These are phyloP conservation scores for Brachyhypopomus occidentalis DNA, from an alignment of 2,113 vertebrate genomes.

Conservation along the genomic window DNA sequence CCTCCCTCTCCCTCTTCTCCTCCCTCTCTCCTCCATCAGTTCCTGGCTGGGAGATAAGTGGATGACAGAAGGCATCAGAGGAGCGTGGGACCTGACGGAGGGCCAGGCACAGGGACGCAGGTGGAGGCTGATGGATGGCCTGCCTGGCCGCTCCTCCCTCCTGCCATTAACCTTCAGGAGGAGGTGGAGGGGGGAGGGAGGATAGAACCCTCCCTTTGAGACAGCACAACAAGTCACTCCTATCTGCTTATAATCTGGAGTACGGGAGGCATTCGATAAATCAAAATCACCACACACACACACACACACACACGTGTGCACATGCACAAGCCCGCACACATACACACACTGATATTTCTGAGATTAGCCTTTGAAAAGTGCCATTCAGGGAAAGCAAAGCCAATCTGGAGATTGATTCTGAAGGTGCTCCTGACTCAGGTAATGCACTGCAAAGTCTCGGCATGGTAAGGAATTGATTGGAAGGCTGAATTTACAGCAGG, in stretches of 20 bases:
- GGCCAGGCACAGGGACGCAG: slow-evolving; percentile 66
- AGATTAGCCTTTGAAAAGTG: slow-evolving; percentile 18
- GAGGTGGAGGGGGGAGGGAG: slow-evolving; percentile 40
- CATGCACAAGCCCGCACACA: not conserved
- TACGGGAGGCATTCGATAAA: slow-evolving; percentile 4
- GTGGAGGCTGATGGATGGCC: slow-evolving; percentile 71
- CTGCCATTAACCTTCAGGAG: slow-evolving; percentile 67
- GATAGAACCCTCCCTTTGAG: slow-evolving; percentile 17
- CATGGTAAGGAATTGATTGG: slow-evolving; percentile 23
- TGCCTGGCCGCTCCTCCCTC: slow-evolving; percentile 53
- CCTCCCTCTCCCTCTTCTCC: slow-evolving; percentile 47
- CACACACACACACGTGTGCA: not conserved
- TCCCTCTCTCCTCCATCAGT: slow-evolving; percentile 33
- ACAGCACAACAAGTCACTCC: slow-evolving; percentile 17
- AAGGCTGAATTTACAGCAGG: slow-evolving; percentile 3
- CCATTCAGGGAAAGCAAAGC: slow-evolving; percentile 11
- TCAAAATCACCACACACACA: slow-evolving; percentile 19
- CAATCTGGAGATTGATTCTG: slow-evolving; percentile 1
- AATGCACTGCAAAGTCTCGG: not conserved
- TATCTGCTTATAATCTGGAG: slow-evolving; percentile 33
- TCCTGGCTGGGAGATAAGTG: slow-evolving; percentile 72
- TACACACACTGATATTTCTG: not conserved
- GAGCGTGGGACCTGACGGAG: slow-evolving; percentile 65
- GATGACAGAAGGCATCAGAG: slow-evolving; percentile 76
- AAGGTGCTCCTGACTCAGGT: slow-evolving; percentile 12